These are phyloP conservation scores for Verasper variegatus DNA, from an alignment of 2,113 vertebrate species.

Conservation along the genomic window DNA sequence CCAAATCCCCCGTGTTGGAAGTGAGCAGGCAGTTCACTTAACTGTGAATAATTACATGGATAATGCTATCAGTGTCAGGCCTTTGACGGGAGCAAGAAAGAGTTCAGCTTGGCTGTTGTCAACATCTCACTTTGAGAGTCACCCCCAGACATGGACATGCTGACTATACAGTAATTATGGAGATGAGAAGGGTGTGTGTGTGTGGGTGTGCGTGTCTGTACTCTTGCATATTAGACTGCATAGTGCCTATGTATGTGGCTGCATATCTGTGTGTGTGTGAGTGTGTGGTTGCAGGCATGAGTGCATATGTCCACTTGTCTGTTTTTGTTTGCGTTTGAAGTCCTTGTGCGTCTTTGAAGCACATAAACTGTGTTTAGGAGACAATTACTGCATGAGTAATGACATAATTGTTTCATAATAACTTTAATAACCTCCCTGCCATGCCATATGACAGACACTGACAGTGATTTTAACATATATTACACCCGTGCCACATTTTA, in stretches of 20 bases:
- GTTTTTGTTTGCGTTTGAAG: conserved; percentile 34
- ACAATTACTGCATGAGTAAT: conserved; percentile 62
- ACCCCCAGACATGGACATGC: conserved; percentile 70
- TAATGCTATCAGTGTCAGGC: conserved; percentile 78
- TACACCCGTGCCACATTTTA: conserved; percentile 29
- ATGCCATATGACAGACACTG: conserved; percentile 55
- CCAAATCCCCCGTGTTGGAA: conserved; percentile 66
- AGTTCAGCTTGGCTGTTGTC: conserved; percentile 72
- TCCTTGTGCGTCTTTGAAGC: conserved; percentile 33
- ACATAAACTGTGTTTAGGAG: conserved; percentile 58
- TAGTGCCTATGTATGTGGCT: conserved; percentile 22
- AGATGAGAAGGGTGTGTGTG: conserved; percentile 66
- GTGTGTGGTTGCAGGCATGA: background rate
- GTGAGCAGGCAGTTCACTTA: conserved; percentile 74
- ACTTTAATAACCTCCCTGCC: conserved; percentile 58
- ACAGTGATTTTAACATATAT: conserved; percentile 49
- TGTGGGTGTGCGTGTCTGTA: conserved; percentile 4
- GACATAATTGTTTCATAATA: conserved; percentile 56
- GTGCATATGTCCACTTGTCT: conserved; percentile 2
- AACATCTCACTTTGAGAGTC: conserved; percentile 76
- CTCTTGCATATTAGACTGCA: conserved; percentile 10
- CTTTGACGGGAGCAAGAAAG: conserved; percentile 73
- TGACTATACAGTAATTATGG: conserved; percentile 79
- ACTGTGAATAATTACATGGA: conserved; percentile 74
- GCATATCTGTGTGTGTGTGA: background rate